These are phyloP conservation scores for Semaprochilodus insignis DNA, from an alignment of 2,797 vertebrate genomes.

Conservation along the genomic window DNA sequence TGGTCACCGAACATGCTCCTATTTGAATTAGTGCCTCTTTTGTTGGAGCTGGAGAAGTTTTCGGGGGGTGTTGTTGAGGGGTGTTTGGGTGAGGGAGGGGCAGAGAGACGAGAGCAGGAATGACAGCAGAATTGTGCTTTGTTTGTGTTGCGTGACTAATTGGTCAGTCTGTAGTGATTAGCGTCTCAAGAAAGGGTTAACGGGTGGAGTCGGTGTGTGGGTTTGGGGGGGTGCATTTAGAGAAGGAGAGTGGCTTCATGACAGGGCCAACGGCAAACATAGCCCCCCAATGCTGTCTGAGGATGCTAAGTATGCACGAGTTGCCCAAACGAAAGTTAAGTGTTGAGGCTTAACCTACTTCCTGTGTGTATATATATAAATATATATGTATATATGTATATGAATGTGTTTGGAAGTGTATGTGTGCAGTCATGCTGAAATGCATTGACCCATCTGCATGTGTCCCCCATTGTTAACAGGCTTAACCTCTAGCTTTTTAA, in stretches of 20 bases:
- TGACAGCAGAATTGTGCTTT: constrained; percentile 71
- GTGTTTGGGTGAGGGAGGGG: not conserved
- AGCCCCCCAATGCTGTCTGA: constrained; percentile 49
- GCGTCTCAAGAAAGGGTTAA: constrained; percentile 58
- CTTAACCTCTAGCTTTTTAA: not conserved
- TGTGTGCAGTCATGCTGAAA: not conserved
- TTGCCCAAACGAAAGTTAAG: constrained; percentile 77
- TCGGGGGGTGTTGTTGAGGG: not conserved
- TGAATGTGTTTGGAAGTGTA: constrained; percentile 50
- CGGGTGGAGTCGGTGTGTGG: constrained; percentile 44
- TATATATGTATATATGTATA: not conserved
- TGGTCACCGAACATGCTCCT: too few species aligned
- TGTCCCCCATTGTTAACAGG: constrained; percentile 1
- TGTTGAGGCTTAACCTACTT: constrained; percentile 71
- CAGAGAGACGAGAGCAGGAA: constrained; percentile 58
- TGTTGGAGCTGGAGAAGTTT: too few species aligned
- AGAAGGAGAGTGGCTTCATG: not conserved
- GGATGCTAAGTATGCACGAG: constrained; percentile 43
- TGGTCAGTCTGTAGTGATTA: constrained; percentile 59
- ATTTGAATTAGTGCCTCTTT: too few species aligned
- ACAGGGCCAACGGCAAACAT: constrained; percentile 50
- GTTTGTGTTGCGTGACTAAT: constrained; percentile 75
- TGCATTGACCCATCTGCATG: constrained; percentile 39
- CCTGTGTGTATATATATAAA: constrained; percentile 25
- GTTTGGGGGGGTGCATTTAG: not conserved